Evolutionary conservation across 2,888 invertebrate genomes (phyloP), one percentile per base, ranked within the genome.

Genomic region (Hirtodrosophila trivittata): DNA sequence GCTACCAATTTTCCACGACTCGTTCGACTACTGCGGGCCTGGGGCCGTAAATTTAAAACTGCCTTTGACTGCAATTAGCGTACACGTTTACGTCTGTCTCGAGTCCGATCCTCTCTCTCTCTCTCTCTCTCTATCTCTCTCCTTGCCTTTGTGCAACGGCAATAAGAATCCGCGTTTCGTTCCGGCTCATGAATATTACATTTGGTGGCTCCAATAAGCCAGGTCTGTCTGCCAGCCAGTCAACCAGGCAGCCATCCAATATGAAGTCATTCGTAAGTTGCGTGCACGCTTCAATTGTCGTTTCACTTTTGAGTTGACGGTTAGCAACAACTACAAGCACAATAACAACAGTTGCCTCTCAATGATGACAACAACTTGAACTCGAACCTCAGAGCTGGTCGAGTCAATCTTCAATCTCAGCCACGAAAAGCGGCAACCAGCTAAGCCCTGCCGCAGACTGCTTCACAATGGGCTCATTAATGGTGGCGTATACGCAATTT

Each of bases 51-150:
- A 80, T 84, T 77, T 83, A 80, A 78, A 80, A 77, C 77, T 57
- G 49, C 66, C 82, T 83, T 87, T 87, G 77, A 81, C 87, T 87
- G 85, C 87, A 87, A 88, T 88, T 87, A 87, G 87, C 81, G 75
- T 65, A 56, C 66, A 65, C 55, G 46, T 51, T 56, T 63, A 21
- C 18, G 56, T 50, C 71, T 58, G 43, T 9, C 52, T 38, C 47
- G n/a, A 10, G 7, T 14, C 21, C 10, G 28, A 28, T 37, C 30
- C 16, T 18, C 54, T 10, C 38, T 56, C 58, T 52, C 57, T n/a
- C 37, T n/a, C 41, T 21, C n/a, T 8, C 33, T 6, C 50, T 7
- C 25, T 7, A n/a, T 10, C 13, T 30, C 14, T 21, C 4, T 9
- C 28, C 9, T 6, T 3, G 10, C 6, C 3, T 13, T 21, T 26